phyloP scores from a whole-genome alignment of 1,140 invertebrate species.

The Neodiprion virginianus region DNA sequence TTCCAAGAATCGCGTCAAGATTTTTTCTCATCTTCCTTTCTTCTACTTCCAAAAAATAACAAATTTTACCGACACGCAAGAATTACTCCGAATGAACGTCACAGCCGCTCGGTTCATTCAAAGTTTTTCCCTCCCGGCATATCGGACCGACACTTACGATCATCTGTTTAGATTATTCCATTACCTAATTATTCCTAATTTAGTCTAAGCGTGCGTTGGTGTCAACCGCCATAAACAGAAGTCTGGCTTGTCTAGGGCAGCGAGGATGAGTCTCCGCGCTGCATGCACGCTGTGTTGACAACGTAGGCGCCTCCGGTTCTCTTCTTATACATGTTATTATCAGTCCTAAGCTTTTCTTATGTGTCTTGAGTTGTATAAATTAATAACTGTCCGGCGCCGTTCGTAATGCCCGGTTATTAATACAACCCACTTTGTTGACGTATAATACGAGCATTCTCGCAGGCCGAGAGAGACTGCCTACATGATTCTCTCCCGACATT shows the following conservation, averaged over 20 bases:
- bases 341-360: background rate
- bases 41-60: too few species aligned
- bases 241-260: background rate
- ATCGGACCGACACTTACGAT: background rate
- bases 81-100: too few species aligned
- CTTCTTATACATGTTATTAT: background rate
- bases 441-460: slow-evolving; percentile 6
- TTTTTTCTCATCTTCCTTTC: too few species aligned
- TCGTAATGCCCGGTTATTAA: slow-evolving; percentile 34
- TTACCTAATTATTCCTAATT: slow-evolving; percentile 8
- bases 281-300: background rate
- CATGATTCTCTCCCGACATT: slow-evolving; percentile 25
- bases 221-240: slow-evolving; percentile 5
- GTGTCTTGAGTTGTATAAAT: slow-evolving; percentile 2
- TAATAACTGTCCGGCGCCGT: slow-evolving; percentile 13
- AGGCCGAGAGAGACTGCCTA: slow-evolving; percentile 10
- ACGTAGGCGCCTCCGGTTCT: background rate
- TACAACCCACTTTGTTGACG: slow-evolving; percentile 27
- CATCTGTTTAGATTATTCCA: slow-evolving; percentile 6
- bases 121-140: too few species aligned
- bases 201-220: background rate
- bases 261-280: background rate
- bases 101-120: too few species aligned
- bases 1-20: too few species aligned
- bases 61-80: too few species aligned